These are phyloP conservation scores for Hystrix brachyura DNA, from an alignment of 2,113 vertebrate genomes.

Conservation along the genomic window DNA sequence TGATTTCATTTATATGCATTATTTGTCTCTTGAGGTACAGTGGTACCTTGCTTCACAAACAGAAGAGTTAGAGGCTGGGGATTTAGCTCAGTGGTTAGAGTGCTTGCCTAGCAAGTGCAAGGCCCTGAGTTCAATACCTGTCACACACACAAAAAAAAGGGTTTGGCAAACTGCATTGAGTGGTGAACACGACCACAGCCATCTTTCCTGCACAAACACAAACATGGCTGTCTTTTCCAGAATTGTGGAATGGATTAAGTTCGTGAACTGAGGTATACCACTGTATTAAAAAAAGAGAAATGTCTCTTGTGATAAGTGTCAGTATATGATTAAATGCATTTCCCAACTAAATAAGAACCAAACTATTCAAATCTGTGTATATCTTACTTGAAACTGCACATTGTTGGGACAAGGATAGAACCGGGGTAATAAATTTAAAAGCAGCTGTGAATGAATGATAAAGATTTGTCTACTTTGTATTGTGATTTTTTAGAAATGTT, in stretches of 20 bases:
- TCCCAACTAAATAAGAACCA: neutral
- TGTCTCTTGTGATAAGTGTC: neutral
- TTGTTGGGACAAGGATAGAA: neutral
- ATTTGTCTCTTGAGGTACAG: neutral
- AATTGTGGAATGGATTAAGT: neutral
- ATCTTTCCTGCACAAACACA: neutral
- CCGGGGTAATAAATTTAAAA: neutral
- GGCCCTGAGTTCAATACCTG: too few species aligned
- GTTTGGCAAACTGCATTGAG: neutral
- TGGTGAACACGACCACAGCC: neutral
- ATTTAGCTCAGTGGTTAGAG: too few species aligned
- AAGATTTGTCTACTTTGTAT: neutral
- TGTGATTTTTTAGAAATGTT: neutral
- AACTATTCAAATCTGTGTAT: neutral
- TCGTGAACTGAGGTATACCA: neutral
- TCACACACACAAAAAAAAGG: too few species aligned
- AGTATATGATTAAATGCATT: slow-evolving; percentile 11
- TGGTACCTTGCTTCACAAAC: neutral
- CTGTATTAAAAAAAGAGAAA: neutral
- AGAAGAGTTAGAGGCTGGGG: neutral
- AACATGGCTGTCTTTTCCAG: neutral
- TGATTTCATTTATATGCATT: slow-evolving; percentile 33
- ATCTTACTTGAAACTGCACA: neutral
- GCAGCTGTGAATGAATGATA: neutral
- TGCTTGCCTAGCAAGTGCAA: too few species aligned